phyloP scores from a whole-genome alignment of 2,113 vertebrate genomes.

The Panthera uncia region DNA sequence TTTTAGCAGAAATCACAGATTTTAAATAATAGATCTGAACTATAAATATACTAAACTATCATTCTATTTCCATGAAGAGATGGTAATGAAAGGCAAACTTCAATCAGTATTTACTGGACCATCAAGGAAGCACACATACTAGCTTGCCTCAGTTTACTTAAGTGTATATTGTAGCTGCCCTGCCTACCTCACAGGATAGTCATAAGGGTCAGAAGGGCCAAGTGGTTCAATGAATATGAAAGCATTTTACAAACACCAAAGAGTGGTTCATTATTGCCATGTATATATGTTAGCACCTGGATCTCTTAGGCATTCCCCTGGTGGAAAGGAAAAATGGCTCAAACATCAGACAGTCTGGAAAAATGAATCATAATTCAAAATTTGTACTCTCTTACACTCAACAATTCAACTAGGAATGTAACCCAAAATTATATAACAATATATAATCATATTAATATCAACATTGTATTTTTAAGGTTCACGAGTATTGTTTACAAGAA shows the following conservation, averaged over 20 bases:
- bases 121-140: background rate
- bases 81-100: background rate
- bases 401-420: background rate
- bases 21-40: background rate
- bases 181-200: background rate
- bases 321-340: constrained; percentile 3
- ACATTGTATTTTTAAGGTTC: background rate
- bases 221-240: background rate
- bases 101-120: background rate
- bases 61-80: background rate
- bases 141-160: background rate
- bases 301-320: background rate
- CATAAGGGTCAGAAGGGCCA: background rate
- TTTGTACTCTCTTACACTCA: background rate
- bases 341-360: background rate
- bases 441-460: background rate
- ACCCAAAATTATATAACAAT: background rate
- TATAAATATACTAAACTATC: background rate
- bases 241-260: background rate
- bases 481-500: background rate
- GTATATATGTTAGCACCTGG: background rate
- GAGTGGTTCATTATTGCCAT: background rate
- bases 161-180: background rate
- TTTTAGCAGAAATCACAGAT: background rate
- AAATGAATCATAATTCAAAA: constrained; percentile 25